Percentiles rank a stretch among this genome's conserved stretches.
phyloP scores from a whole-genome alignment of 2,888 invertebrate genomes.

The Germaria angustata region DNA sequence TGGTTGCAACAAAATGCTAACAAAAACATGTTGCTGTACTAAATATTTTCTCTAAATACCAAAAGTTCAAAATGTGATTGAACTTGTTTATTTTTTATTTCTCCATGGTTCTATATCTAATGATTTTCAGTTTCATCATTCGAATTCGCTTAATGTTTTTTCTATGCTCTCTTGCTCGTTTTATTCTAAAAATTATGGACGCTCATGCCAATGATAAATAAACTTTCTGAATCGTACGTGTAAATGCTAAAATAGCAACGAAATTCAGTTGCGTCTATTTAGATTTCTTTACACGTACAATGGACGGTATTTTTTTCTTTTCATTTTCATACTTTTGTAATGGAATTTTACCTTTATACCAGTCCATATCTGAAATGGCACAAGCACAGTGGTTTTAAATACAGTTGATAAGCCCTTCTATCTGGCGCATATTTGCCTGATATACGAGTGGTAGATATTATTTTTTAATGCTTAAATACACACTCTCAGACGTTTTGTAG shows the following conservation, averaged over 20 bases:
- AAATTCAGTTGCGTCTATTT: constrained; percentile 11
- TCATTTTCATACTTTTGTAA: not conserved
- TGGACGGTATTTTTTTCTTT: not conserved
- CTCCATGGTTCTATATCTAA: constrained; percentile 44
- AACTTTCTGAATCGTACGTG: constrained; percentile 21
- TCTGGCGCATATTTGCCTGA: too few species aligned
- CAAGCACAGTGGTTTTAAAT: constrained; percentile 25
- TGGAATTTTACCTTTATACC: constrained; percentile 14
- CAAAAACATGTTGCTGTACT: not conserved
- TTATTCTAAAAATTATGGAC: constrained; percentile 48
- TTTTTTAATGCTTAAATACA: too few species aligned
- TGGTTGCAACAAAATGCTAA: constrained; percentile 3
- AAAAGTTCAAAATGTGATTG: constrained; percentile 75
- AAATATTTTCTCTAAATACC: constrained; percentile 43
- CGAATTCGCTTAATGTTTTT: constrained; percentile 30
- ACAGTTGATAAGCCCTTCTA: too few species aligned
- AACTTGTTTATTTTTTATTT: constrained; percentile 68
- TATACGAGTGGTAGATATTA: too few species aligned
- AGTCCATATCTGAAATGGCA: not conserved
- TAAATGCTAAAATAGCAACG: constrained; percentile 19
- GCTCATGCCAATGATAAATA: constrained; percentile 38
- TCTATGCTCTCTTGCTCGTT: constrained; percentile 28
- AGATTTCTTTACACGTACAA: not conserved
- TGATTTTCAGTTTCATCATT: constrained; percentile 26
- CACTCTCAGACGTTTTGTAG: too few species aligned